Evolutionary conservation across 2,113 vertebrate genomes (phyloP).

Genomic region (Atrichornis clamosus): DNA sequence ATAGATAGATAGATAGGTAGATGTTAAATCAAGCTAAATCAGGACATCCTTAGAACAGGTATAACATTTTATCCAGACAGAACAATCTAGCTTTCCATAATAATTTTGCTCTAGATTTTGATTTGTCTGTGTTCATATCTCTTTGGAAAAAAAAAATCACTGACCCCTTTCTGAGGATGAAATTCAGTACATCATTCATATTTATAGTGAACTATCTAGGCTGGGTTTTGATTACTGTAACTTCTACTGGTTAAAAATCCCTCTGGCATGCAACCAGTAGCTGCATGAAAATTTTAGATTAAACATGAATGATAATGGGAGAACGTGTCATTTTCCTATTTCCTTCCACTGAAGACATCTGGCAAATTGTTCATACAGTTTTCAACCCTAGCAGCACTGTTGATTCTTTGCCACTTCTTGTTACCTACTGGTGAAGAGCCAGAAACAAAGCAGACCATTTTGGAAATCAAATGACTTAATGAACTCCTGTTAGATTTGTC

Average conservation of each 20-base stretch:
- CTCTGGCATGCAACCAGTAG: not conserved
- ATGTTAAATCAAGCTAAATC: not conserved
- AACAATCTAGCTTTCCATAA: not conserved
- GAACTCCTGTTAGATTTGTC: not conserved
- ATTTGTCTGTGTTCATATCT: not conserved
- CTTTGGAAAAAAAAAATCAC: not conserved
- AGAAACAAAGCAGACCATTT: not conserved
- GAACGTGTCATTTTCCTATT: not conserved
- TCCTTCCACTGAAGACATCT: not conserved
- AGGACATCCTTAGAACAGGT: not conserved
- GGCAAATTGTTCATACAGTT: not conserved
- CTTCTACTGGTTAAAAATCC: not conserved
- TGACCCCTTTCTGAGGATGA: not conserved
- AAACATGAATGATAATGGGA: not conserved
- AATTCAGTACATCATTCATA: not conserved
- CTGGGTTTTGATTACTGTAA: not conserved
- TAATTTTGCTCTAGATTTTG: not conserved
- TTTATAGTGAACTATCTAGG: not conserved
- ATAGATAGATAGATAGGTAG: not conserved
- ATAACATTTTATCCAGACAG: not conserved
- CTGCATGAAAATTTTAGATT: not conserved
- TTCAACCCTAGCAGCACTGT: not conserved
- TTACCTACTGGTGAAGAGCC: not conserved
- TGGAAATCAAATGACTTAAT: not conserved
- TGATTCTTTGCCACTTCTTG: not conserved